Conservation (phyloP, 2,113 vertebrate genomes). For the Larimichthys polyactis region DNA sequence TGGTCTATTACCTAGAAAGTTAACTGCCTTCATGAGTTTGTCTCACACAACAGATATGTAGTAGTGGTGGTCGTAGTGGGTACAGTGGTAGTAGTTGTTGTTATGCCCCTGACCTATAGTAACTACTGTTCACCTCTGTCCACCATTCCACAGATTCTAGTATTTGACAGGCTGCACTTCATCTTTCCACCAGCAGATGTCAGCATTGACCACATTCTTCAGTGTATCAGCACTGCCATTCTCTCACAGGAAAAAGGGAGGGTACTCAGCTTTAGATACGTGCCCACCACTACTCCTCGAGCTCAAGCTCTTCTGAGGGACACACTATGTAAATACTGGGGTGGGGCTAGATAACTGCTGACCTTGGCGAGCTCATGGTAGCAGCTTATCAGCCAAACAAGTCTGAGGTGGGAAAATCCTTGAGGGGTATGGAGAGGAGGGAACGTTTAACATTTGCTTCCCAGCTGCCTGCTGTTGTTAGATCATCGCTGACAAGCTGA, state of each 20-base stretch:
- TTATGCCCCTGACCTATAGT: background rate
- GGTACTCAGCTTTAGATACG: conserved; percentile 28
- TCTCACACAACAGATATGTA: too few species aligned
- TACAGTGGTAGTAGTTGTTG: too few species aligned
- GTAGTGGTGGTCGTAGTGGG: too few species aligned
- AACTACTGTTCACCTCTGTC: background rate
- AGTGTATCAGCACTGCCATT: background rate
- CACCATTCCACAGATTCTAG: background rate
- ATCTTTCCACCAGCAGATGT: conserved; percentile 48
- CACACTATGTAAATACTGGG: conserved; percentile 40
- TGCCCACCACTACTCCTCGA: conserved; percentile 5
- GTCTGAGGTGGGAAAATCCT: conserved; percentile 57
- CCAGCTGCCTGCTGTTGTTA: conserved; percentile 60
- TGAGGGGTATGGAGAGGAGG: conserved; percentile 49
- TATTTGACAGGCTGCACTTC: background rate
- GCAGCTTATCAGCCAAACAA: conserved; percentile 54
- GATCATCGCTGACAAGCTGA: conserved; percentile 54
- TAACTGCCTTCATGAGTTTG: too few species aligned
- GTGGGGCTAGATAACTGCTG: conserved; percentile 52
- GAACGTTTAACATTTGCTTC: conserved; percentile 68
- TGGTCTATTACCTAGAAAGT: too few species aligned
- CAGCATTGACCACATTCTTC: conserved; percentile 20
- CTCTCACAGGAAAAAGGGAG: background rate
- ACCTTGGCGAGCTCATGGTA: conserved; percentile 49
- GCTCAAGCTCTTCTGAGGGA: conserved; percentile 32